Evolutionary conservation across 2,797 vertebrate genomes (phyloP).

Genomic region (Calcarius lapponicus): DNA sequence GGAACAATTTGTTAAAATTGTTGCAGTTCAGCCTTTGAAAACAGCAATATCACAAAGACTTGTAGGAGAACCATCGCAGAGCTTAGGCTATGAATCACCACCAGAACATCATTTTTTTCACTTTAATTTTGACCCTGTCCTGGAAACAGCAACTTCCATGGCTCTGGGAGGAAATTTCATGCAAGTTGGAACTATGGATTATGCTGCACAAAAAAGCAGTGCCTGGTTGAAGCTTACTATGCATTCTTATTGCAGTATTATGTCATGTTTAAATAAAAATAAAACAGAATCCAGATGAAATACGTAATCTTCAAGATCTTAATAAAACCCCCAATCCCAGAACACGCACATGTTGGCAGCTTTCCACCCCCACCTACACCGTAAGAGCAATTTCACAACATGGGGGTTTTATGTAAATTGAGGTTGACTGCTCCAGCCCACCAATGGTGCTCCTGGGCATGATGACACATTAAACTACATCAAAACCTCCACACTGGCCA

Average conservation of each 20-base stretch:
- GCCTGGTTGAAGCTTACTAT: not conserved
- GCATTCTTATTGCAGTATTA: not conserved
- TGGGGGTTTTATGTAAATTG: not conserved
- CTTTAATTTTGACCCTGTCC: not conserved
- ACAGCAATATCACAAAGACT: not conserved
- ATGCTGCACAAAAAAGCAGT: fast-evolving
- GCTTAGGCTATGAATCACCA: not conserved
- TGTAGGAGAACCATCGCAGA: not conserved
- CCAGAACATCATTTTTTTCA: not conserved
- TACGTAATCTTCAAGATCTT: not conserved
- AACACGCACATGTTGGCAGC: not conserved
- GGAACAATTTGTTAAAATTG: conserved; percentile 23
- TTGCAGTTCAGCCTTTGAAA: conserved; percentile 25
- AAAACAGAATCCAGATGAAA: not conserved
- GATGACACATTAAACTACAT: not conserved
- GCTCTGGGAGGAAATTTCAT: not conserved
- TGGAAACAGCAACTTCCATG: not conserved
- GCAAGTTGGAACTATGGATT: not conserved
- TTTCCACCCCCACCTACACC: not conserved
- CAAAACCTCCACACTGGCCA: not conserved
- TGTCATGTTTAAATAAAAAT: not conserved
- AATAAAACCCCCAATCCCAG: not conserved
- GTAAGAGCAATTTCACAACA: not conserved
- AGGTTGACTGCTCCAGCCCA: not conserved
- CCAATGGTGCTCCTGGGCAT: not conserved